Evolutionary conservation across 2,888 invertebrate genomes (phyloP).

Genomic region (Drosophila kuntzei): DNA sequence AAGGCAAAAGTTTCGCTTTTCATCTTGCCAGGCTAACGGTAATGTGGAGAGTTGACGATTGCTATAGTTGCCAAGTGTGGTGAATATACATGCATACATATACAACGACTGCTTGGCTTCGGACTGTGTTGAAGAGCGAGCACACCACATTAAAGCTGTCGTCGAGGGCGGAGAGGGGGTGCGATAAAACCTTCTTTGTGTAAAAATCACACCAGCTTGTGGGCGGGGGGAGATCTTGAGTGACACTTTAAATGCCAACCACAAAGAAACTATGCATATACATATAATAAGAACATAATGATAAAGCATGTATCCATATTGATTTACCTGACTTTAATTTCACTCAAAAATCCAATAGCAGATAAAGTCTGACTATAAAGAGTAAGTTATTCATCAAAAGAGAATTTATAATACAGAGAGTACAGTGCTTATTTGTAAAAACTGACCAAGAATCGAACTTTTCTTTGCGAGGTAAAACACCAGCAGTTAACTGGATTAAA

Average conservation of each 20-base stretch:
- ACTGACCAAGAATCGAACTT: neutral
- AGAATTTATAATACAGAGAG: too few species aligned
- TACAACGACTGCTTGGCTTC: constrained; percentile 1
- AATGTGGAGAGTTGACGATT: constrained; percentile 33
- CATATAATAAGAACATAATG: neutral
- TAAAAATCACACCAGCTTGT: constrained; percentile 4
- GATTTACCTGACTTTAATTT: neutral
- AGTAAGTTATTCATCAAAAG: neutral
- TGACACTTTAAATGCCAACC: constrained; percentile 11
- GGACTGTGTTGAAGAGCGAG: constrained; percentile 26
- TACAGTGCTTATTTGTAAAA: too few species aligned
- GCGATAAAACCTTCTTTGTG: constrained; percentile 11
- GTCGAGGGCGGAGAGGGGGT: neutral
- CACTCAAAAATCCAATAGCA: neutral
- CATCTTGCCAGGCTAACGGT: constrained; percentile 64
- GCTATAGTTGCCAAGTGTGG: constrained; percentile 55
- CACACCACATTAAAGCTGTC: constrained; percentile 26
- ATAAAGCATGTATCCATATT: constrained; percentile 1
- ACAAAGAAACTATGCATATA: constrained; percentile 17
- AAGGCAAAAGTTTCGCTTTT: constrained; percentile 69
- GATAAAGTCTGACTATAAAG: neutral
- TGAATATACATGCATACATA: constrained; percentile 48
- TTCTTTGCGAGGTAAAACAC: neutral
- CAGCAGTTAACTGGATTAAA: constrained; percentile 1
- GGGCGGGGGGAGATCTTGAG: neutral